phyloP scores from a whole-genome alignment of 2,888 invertebrate species.

The Drosophila melanosoma region DNA sequence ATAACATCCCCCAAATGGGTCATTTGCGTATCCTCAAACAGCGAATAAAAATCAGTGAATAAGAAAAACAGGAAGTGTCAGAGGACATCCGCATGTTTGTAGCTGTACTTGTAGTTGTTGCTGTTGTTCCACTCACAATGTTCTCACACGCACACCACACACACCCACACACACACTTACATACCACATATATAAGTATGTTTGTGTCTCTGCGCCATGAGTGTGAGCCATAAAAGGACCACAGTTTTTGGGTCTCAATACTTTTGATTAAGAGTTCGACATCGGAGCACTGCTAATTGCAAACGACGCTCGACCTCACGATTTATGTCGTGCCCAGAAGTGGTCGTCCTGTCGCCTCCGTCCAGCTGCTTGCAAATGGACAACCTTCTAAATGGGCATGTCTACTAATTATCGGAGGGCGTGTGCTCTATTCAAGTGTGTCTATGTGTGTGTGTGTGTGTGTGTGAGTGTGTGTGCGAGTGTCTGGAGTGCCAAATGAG shows the following conservation, averaged over 20 bases:
- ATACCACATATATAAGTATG: not conserved
- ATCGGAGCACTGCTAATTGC: conserved; percentile 74
- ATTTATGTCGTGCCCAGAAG: conserved; percentile 71
- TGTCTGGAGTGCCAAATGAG: conserved; percentile 34
- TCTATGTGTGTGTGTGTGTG: conserved; percentile 30
- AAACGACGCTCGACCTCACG: conserved; percentile 71
- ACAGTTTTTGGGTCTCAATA: conserved; percentile 69
- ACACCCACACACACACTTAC: conserved; percentile 5
- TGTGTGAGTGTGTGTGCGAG: not conserved
- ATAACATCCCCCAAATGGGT: conserved; percentile 85
- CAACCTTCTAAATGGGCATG: conserved; percentile 64
- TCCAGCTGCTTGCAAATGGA: conserved; percentile 36
- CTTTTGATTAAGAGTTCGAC: conserved; percentile 80
- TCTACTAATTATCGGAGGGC: conserved; percentile 72
- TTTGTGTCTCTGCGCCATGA: conserved; percentile 15
- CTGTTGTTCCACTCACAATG: conserved; percentile 44
- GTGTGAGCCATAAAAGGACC: conserved; percentile 68
- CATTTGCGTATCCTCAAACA: conserved; percentile 85
- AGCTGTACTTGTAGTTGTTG: conserved; percentile 32
- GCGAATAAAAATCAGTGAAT: conserved; percentile 85
- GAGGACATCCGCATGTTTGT: conserved; percentile 82
- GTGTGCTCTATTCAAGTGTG: conserved; percentile 46
- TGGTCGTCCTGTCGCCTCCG: conserved; percentile 32
- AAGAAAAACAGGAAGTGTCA: conserved; percentile 83
- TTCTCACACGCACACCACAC: conserved; percentile 20